phyloP scores from a whole-genome alignment of 2,113 vertebrate species.

The Sturnira hondurensis region DNA sequence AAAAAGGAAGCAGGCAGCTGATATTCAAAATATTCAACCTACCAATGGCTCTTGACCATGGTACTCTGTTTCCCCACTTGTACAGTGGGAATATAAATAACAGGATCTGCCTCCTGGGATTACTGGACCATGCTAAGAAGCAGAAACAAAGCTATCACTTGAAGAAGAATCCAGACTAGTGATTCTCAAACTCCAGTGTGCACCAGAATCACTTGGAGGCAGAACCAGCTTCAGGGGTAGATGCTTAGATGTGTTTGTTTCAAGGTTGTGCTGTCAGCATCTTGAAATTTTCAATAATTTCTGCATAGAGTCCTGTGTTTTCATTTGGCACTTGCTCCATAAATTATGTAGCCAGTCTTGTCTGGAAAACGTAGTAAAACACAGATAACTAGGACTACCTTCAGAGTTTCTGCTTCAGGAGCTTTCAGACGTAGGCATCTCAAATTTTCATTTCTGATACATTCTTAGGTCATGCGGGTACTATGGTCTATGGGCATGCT shows the following conservation, averaged over 20 bases:
- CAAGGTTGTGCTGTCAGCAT: neutral
- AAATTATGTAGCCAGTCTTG: neutral
- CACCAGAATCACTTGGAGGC: neutral
- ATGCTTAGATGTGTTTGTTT: neutral
- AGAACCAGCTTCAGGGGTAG: accelerated
- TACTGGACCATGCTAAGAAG: neutral
- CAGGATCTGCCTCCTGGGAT: neutral
- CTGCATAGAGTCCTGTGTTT: neutral
- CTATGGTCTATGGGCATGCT: neutral
- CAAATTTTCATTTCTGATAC: neutral
- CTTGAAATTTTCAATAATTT: neutral
- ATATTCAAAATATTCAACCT: neutral
- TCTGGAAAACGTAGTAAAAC: neutral
- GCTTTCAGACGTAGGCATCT: neutral
- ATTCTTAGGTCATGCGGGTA: neutral
- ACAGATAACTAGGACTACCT: neutral
- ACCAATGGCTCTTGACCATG: neutral
- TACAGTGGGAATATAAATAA: neutral
- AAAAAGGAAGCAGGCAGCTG: neutral
- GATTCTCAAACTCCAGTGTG: neutral
- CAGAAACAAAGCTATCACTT: neutral
- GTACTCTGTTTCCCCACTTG: neutral
- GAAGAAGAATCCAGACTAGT: neutral
- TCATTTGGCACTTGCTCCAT: neutral
- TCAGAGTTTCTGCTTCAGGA: neutral